Evolutionary conservation across 2,888 invertebrate genomes (phyloP), one percentile per base, ranked within the genome.

Genomic region (Macrosoma leucophasiata): DNA sequence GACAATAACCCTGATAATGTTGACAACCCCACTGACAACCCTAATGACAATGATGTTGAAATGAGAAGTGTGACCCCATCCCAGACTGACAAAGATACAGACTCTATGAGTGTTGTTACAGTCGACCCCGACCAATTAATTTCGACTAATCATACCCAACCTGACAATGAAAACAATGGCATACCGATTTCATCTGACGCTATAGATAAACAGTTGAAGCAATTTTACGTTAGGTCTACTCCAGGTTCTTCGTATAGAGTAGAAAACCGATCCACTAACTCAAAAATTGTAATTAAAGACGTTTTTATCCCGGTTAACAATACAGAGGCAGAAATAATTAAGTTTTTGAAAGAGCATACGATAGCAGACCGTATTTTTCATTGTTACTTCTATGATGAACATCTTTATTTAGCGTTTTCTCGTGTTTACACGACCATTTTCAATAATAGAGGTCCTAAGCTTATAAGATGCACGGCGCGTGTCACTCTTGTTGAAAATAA

Each of bases 131-230:
- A n/a, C n/a, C n/a, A n/a, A n/a, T n/a, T n/a, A n/a, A n/a, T n/a
- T n/a, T n/a, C n/a, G n/a, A n/a, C 31, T 21, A 9, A 29, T 2
- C 20, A 36, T n/a, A 39, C 27, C 3, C 20, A 33, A 7, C 17
- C 10, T 17, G 29, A 15, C 9, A 24, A 36, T 8, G 4, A 17
- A 30, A 33, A 39, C 17, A 29, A 31, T 2, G 17, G 57, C n/a
- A n/a, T n/a, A n/a, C n/a, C n/a, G n/a, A n/a, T n/a, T n/a, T n/a
- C n/a, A n/a, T n/a, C n/a, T n/a, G n/a, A 52, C 5, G 51, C 51
- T 3, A 52, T 52, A 6, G 54, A 55, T 17, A 43, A 48, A 37
- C 51, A 52, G 4, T 25, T 41, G 22, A 54, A 55, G 36, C 55
- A 51, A 17, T 51, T 52, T 7, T 39, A 49, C 5, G 50, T 52